Evolutionary conservation across 2,888 invertebrate genomes (phyloP).

Genomic region (Camponotus fellah): DNA sequence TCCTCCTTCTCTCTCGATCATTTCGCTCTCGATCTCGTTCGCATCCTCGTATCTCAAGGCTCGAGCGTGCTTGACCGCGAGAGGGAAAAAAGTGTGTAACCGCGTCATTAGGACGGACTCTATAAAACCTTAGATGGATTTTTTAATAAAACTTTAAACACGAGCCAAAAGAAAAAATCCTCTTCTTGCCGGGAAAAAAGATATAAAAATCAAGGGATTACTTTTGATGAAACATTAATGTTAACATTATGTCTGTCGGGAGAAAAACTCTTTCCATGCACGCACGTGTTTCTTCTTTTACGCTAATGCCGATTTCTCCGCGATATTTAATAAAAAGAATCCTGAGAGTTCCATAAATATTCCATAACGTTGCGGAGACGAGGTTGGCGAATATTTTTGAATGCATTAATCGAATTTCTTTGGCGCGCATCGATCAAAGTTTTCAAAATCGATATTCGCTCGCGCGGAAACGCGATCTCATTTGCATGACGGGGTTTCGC

Average conservation of each 20-base stretch:
- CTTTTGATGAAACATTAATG: constrained; percentile 15
- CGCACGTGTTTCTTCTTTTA: not conserved
- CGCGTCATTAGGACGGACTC: not conserved
- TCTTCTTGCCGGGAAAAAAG: not conserved
- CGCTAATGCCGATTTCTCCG: not conserved
- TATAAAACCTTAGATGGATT: not conserved
- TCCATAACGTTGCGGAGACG: not conserved
- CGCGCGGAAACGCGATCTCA: not conserved
- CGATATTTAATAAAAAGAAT: not conserved
- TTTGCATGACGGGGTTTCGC: not conserved
- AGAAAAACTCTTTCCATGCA: not conserved
- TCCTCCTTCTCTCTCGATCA: not conserved
- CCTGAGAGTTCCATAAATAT: not conserved
- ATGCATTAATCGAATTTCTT: constrained; percentile 21
- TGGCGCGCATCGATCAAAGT: constrained; percentile 1
- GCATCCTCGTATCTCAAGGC: not conserved
- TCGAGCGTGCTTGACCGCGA: not conserved
- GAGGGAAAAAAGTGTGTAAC: not conserved
- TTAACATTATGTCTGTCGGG: not conserved
- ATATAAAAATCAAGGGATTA: constrained; percentile 16
- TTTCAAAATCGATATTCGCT: not conserved
- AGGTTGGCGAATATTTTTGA: not conserved
- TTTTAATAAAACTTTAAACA: constrained; percentile 29
- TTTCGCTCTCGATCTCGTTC: constrained; percentile 12
- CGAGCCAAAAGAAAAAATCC: not conserved